Evolutionary conservation across 2,888 invertebrate species (phyloP).

Genomic region (Acleris sparsana): DNA sequence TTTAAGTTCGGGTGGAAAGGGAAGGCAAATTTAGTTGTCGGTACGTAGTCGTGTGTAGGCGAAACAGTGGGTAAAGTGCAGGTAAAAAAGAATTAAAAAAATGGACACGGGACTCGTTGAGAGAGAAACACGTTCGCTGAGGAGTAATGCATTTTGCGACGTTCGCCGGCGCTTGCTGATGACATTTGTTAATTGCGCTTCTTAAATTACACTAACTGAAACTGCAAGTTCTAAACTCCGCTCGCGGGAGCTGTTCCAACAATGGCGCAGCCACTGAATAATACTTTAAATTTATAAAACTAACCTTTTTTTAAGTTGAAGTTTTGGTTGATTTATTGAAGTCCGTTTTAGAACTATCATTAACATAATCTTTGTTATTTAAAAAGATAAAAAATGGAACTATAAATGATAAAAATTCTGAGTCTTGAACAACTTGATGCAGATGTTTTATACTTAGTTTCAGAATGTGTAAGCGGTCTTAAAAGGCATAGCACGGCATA

Average conservation of each 20-base stretch:
- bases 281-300: conserved; percentile 15
- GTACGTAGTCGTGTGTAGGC: conserved; percentile 24
- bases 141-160: conserved; percentile 41
- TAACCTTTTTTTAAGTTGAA: conserved; percentile 1
- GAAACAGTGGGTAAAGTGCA: conserved; percentile 32
- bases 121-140: conserved; percentile 33
- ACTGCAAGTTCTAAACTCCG: conserved; percentile 32
- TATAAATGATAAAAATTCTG: too few relatives aligned
- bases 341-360: too few relatives aligned
- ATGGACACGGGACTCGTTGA: conserved; percentile 20
- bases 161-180: conserved; percentile 39
- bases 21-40: conserved; percentile 41
- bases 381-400: too few relatives aligned
- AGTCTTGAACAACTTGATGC: too few relatives aligned
- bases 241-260: conserved; percentile 16
- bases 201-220: conserved; percentile 36
- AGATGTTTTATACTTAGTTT: too few relatives aligned
- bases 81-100: conserved; percentile 33
- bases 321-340: not conserved
- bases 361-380: too few relatives aligned
- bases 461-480: too few relatives aligned
- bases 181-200: conserved; percentile 43
- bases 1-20: conserved; percentile 44
- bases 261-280: conserved; percentile 14
- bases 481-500: too few relatives aligned